Conservation (phyloP, 2,113 vertebrate species). For the Excalfactoria chinensis region DNA sequence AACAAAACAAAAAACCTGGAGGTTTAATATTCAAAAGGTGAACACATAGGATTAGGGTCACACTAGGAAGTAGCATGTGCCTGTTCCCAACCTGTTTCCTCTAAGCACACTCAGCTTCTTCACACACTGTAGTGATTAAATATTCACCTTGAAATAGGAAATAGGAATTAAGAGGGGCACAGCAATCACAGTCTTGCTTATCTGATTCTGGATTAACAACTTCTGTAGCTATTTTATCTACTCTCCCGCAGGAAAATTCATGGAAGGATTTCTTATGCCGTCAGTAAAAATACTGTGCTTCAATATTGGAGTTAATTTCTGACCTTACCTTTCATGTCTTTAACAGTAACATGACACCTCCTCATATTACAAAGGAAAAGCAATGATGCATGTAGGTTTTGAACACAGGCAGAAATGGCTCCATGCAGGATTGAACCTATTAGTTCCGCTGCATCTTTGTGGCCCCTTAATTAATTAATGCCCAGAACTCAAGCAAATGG, state of each 20-base stretch:
- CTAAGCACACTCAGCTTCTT: neutral
- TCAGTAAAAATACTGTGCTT: neutral
- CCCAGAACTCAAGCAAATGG: neutral
- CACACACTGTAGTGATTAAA: neutral
- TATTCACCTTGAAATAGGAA: neutral
- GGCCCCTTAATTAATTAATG: neutral
- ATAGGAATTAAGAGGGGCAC: neutral
- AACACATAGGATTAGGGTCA: neutral
- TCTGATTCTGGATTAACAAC: neutral
- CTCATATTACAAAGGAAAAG: neutral
- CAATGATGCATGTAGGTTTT: neutral
- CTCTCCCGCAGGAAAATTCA: neutral
- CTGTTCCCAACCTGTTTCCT: neutral
- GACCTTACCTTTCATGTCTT: neutral
- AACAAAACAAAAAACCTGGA: too few species aligned
- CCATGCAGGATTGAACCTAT: accelerated
- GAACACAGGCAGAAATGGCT: neutral
- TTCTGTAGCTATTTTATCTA: neutral
- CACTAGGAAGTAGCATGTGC: neutral
- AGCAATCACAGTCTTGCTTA: neutral
- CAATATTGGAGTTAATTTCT: neutral
- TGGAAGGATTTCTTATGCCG: neutral
- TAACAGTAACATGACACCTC: neutral
- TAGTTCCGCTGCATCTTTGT: neutral
- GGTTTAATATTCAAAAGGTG: neutral